Evolutionary conservation across 2,113 vertebrate species (phyloP).

Genomic region (Cyprinodon variegatus): DNA sequence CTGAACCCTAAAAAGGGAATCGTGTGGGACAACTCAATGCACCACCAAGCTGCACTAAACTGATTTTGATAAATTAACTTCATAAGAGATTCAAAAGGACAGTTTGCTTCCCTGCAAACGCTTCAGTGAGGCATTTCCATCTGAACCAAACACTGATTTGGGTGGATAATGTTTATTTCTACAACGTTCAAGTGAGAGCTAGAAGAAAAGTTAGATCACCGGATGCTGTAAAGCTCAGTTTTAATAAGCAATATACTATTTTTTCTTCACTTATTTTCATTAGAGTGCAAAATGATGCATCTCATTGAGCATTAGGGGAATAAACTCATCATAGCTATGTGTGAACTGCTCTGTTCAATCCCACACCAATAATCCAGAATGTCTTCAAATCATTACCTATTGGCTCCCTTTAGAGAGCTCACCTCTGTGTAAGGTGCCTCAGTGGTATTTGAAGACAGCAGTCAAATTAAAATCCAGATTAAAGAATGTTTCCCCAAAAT

Average conservation of each 20-base stretch:
- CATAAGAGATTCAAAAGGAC: constrained; percentile 3
- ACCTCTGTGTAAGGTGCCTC: constrained; percentile 7
- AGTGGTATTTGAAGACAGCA: constrained; percentile 27
- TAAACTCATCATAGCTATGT: constrained; percentile 32
- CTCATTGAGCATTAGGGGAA: constrained; percentile 34
- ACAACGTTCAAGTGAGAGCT: background rate
- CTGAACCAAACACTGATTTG: constrained; percentile 12
- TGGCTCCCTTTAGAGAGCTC: constrained; percentile 33
- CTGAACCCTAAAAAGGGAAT: background rate
- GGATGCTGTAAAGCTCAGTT: constrained; percentile 8
- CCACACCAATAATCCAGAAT: constrained; percentile 57
- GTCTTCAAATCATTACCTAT: constrained; percentile 52
- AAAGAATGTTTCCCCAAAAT: background rate
- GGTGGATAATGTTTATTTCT: constrained; percentile 1
- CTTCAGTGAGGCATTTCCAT: background rate
- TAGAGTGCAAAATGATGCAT: constrained; percentile 11
- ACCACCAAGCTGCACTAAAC: constrained; percentile 33
- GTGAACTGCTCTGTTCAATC: constrained; percentile 47
- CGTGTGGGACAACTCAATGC: constrained; percentile 20
- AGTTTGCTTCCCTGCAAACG: constrained; percentile 19
- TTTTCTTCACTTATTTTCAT: background rate
- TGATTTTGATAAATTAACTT: constrained; percentile 32
- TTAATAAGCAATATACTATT: background rate
- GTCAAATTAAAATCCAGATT: constrained; percentile 26
- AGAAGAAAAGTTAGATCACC: background rate